Evolutionary conservation across 2,888 invertebrate species (phyloP), one percentile per base, ranked within the genome.

Genomic region (Boloria euphrosyne): DNA sequence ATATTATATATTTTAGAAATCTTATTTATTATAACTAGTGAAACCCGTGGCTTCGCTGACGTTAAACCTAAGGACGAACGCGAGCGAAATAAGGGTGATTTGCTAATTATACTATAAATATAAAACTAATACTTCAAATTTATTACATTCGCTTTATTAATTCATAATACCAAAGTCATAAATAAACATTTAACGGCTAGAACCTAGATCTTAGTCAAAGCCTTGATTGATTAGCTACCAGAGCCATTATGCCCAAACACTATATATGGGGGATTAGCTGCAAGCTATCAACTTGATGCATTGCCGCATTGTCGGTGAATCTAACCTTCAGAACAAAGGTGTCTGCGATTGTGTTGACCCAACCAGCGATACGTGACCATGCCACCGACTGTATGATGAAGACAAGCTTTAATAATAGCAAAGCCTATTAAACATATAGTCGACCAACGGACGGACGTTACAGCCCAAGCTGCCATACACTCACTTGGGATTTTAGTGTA

Each of bases 201-300:
- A 65, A 57, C 50, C 38, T 59, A 52, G 43, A 65, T 58, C 65
- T 65, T 59, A 44, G 58, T 65, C 58, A 53, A 63, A 59, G 59
- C 51, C 47, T 38, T 55, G 66, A 61, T 70, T 66, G 68, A 64
- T 68, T 64, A 66, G 38, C 46, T 63, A 64, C 62, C 47, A 38
- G 62, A 55, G 54, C 68, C 66, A 64, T 66, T 62, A 65, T 70
- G 49, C 61, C 68, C 44, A 68, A 65, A 71, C 64, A 65, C 66
- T 68, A 72, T 69, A 73, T 68, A 71, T 68, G 58, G 59, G 50
- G 83, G 84, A 82, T 81, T 80, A 84, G 76, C 75, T 77, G 75
- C 75, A 77, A 77, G 79, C 83, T 83, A 86, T 85, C 83, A 78
- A 76, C 73, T 75, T 86, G 86, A 86, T 85, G 84, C 84, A 86